A percentile compares a stretch with the other conserved stretches of the same genome.
Conservation (phyloP, 1,140 invertebrate species). For the Drosophila busckii region DNA sequence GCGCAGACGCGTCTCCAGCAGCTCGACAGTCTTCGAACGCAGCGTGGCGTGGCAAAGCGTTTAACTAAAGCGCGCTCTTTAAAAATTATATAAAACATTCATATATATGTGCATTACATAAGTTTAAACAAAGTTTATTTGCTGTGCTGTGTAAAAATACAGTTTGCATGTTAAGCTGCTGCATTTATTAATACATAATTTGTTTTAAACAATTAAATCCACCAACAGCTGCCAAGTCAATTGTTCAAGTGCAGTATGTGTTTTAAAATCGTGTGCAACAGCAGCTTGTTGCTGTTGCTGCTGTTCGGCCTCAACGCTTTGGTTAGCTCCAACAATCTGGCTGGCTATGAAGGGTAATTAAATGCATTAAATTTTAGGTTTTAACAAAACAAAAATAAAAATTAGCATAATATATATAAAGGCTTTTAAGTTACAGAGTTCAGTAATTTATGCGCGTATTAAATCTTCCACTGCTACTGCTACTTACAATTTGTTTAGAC, state of each 20-base stretch:
- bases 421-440: not conserved
- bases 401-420: constrained; percentile 5
- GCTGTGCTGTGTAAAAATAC: constrained; percentile 56
- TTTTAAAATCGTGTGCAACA: constrained; percentile 65
- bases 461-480: too few species aligned
- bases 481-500: too few species aligned
- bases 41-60: constrained; percentile 17
- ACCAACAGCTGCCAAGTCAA: constrained; percentile 1
- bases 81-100: too few species aligned
- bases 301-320: constrained; percentile 46
- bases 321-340: constrained; percentile 53
- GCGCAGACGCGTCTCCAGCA: constrained; percentile 46
- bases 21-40: constrained; percentile 64
- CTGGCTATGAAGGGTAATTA: constrained; percentile 69
- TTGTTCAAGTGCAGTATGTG: constrained; percentile 45
- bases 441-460: too few species aligned
- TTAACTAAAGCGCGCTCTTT: constrained; percentile 11
- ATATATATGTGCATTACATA: too few species aligned
- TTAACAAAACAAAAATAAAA: too few species aligned
- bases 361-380: constrained; percentile 41
- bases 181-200: constrained; percentile 72
- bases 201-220: constrained; percentile 1
- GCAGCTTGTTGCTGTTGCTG: too few species aligned
- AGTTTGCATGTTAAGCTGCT: constrained; percentile 47
- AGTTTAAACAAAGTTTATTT: constrained; percentile 43